These are phyloP conservation scores for Clunio marinus DNA, from an alignment of 2,888 invertebrate species.

Conservation along the genomic window DNA sequence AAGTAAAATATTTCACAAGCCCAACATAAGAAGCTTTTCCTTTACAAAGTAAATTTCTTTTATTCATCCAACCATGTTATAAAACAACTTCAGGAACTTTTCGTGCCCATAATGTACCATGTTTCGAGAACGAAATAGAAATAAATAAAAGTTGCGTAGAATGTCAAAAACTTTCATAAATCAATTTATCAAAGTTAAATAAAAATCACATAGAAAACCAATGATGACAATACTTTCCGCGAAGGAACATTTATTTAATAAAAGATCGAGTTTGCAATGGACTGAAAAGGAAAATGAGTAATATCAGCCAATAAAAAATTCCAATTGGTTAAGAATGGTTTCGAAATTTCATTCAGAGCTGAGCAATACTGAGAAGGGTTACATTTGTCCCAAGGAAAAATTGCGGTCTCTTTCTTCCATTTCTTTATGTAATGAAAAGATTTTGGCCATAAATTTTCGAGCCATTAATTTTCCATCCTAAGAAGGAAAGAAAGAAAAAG, in stretches of 20 bases:
- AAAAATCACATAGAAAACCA: conserved; percentile 7
- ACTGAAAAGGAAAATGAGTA: too few relatives aligned
- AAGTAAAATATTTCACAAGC: neutral
- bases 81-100: neutral
- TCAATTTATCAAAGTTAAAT: conserved; percentile 9
- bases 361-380: neutral
- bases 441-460: neutral
- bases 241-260: too few relatives aligned
- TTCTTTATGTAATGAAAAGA: neutral
- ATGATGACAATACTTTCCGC: neutral
- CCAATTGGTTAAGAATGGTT: too few relatives aligned
- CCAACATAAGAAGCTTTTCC: neutral
- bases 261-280: too few relatives aligned
- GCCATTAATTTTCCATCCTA: conserved; percentile 2
- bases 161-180: conserved; percentile 21
- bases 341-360: too few relatives aligned
- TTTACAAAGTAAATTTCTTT: neutral
- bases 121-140: neutral
- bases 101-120: too few relatives aligned
- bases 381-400: neutral
- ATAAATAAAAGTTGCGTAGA: neutral
- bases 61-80: conserved; percentile 4
- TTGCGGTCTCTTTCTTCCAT: neutral
- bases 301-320: too few relatives aligned
- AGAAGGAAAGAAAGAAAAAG: neutral